A percentile compares a stretch with the other conserved stretches of the same genome.
Evolutionary conservation across 1,140 invertebrate species (phyloP).

Genomic region (Potamilus streckersoni): DNA sequence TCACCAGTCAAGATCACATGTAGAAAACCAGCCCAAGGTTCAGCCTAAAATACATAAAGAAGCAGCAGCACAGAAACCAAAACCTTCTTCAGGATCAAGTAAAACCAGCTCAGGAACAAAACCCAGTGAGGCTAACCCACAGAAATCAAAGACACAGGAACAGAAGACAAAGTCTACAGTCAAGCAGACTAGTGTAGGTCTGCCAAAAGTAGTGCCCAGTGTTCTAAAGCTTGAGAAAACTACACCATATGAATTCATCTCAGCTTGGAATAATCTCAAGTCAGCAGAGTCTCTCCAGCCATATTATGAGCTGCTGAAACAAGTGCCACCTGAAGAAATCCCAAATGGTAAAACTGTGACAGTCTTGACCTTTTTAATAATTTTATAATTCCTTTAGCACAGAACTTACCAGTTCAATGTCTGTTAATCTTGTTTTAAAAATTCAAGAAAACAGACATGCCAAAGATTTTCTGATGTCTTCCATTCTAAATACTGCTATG

Average conservation of each 20-base stretch:
- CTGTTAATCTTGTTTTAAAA: too few relatives aligned
- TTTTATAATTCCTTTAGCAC: too few relatives aligned
- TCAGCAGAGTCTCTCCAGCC: slow-evolving; percentile 45
- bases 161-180: slow-evolving; percentile 23
- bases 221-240: slow-evolving; percentile 53
- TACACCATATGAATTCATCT: slow-evolving; percentile 64
- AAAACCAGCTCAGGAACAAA: slow-evolving; percentile 9
- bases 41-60: too few relatives aligned
- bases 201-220: slow-evolving; percentile 40
- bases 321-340: slow-evolving; percentile 56
- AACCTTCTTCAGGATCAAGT: not conserved
- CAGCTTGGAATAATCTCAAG: slow-evolving; percentile 64
- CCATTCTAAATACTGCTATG: too few relatives aligned
- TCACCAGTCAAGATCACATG: slow-evolving; percentile 2
- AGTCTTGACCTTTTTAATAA: too few relatives aligned
- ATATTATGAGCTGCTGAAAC: slow-evolving; percentile 58
- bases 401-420: too few relatives aligned
- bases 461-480: too few relatives aligned
- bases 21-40: slow-evolving; percentile 7
- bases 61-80: too few relatives aligned
- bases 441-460: too few relatives aligned
- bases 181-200: slow-evolving; percentile 36
- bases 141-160: not conserved
- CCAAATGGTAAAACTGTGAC: slow-evolving; percentile 48
- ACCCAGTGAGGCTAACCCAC: not conserved